Percentiles rank a stretch among this genome's conserved stretches.
phyloP scores from a whole-genome alignment of 2,113 vertebrate species.

The Perognathus longimembris region DNA sequence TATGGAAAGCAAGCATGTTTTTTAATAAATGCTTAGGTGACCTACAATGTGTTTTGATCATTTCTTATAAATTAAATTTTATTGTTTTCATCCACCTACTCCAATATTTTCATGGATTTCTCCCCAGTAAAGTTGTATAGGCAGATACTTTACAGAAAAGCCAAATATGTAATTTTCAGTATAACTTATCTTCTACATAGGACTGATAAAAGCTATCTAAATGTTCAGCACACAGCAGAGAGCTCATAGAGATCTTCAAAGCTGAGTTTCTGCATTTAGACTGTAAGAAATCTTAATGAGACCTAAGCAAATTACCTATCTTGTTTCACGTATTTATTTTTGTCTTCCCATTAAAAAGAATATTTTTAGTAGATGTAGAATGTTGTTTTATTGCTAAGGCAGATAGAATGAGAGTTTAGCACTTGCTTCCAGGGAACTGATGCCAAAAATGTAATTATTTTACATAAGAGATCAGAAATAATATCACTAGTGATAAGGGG shows the following conservation, averaged over 20 bases:
- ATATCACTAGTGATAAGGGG: slow-evolving; percentile 48
- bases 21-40: slow-evolving; percentile 63
- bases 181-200: slow-evolving; percentile 35
- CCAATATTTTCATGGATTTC: slow-evolving; percentile 47
- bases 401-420: slow-evolving; percentile 48
- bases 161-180: slow-evolving; percentile 49
- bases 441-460: slow-evolving; percentile 67
- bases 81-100: slow-evolving; percentile 43
- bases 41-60: slow-evolving; percentile 34
- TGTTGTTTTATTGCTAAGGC: slow-evolving; percentile 51
- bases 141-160: slow-evolving; percentile 20
- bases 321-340: slow-evolving; percentile 64
- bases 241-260: slow-evolving; percentile 59
- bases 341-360: slow-evolving; percentile 60
- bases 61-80: slow-evolving; percentile 37
- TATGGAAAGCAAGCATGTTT: slow-evolving; percentile 45
- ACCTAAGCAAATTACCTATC: slow-evolving; percentile 67
- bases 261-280: slow-evolving; percentile 67
- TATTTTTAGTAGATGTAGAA: slow-evolving; percentile 64
- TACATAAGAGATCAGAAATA: slow-evolving; percentile 54
- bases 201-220: slow-evolving; percentile 51
- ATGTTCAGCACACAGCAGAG: slow-evolving; percentile 49
- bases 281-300: slow-evolving; percentile 69
- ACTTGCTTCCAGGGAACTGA: slow-evolving; percentile 47
- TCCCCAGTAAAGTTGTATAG: slow-evolving; percentile 13